phyloP scores from a whole-genome alignment of 1,140 invertebrate species.

The Cardiocondyla obscurior region DNA sequence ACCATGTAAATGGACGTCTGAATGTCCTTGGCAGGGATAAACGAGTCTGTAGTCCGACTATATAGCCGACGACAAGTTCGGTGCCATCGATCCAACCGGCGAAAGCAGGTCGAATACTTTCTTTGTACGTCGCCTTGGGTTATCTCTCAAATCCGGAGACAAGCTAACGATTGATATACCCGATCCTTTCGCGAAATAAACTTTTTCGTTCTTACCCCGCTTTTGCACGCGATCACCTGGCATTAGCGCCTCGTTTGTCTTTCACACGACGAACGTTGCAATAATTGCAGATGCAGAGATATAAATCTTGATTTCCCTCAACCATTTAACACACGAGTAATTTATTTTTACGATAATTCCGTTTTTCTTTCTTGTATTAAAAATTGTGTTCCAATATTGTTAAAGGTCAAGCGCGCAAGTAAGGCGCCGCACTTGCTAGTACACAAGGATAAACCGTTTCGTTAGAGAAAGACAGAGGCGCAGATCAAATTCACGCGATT shows the following conservation, averaged over 20 bases:
- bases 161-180: slow-evolving; percentile 51
- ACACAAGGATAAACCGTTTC: background rate
- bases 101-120: slow-evolving; percentile 50
- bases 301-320: background rate
- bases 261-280: background rate
- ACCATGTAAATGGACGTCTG: slow-evolving; percentile 55
- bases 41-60: slow-evolving; percentile 31
- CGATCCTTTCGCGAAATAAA: background rate
- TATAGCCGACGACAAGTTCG: slow-evolving; percentile 44
- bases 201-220: slow-evolving; percentile 27
- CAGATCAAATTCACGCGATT: slow-evolving; percentile 44
- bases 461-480: background rate
- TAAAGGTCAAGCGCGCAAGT: background rate
- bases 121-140: background rate
- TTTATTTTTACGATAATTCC: no score
- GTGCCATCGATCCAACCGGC: slow-evolving; percentile 33
- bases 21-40: slow-evolving; percentile 31
- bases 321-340: no score
- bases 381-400: background rate
- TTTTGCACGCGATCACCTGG: background rate
- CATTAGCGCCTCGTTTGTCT: slow-evolving; percentile 16
- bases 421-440: background rate
- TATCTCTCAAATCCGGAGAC: slow-evolving; percentile 52
- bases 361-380: background rate
- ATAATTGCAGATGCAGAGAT: background rate